Percentiles rank a stretch among this genome's conserved stretches.
Evolutionary conservation across 2,797 vertebrate species (phyloP).

Genomic region (Sebastes trivittatus): DNA sequence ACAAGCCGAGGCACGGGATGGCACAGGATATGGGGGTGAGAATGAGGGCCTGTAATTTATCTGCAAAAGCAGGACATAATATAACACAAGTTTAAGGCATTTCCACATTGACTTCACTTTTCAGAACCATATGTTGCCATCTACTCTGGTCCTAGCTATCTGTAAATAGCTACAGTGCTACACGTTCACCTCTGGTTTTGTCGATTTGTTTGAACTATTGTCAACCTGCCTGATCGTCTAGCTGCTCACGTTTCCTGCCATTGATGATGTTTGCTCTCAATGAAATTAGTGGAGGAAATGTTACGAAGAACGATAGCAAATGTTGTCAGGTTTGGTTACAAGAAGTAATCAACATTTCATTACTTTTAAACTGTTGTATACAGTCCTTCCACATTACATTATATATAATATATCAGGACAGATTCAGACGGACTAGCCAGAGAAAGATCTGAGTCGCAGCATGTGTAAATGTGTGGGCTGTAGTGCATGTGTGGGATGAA

Average conservation of each 20-base stretch:
- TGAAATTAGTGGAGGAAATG: conserved; percentile 8
- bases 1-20: too few species aligned
- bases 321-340: too few species aligned
- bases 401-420: neutral
- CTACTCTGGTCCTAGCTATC: too few species aligned
- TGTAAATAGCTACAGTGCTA: too few species aligned
- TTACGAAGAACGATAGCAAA: neutral
- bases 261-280: neutral
- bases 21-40: too few species aligned
- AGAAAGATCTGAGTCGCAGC: neutral
- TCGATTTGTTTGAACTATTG: neutral
- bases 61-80: too few species aligned
- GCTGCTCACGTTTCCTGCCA: neutral
- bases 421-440: neutral
- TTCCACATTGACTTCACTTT: too few species aligned
- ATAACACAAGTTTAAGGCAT: too few species aligned
- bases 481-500: neutral
- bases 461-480: neutral
- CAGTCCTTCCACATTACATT: neutral
- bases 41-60: too few species aligned
- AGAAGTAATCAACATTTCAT: too few species aligned
- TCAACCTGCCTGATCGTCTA: neutral
- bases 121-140: too few species aligned
- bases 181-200: neutral
- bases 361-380: too few species aligned